Conservation (phyloP, 2,797 vertebrate species). For the Eulemur mongoz region DNA sequence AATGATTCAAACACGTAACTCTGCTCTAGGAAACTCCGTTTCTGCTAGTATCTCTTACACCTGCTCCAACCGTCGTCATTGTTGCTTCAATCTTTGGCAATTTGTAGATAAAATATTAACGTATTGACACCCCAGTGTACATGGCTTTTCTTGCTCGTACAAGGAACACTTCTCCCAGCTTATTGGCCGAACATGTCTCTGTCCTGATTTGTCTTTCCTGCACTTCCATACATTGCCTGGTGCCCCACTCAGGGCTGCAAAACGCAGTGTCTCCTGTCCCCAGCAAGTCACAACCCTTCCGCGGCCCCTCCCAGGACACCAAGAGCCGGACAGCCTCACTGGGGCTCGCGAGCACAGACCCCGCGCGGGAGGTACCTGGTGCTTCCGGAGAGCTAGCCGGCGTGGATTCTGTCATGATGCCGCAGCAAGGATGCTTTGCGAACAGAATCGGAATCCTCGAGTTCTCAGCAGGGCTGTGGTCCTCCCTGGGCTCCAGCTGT, state of each 20-base stretch:
- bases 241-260: rapidly evolving
- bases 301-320: not conserved
- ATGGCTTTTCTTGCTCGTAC: no score
- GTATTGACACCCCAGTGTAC: not conserved
- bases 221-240: not conserved
- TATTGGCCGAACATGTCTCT: not conserved
- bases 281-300: not conserved
- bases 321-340: rapidly evolving
- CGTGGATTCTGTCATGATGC: not conserved
- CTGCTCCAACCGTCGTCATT: not conserved
- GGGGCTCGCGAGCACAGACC: not conserved
- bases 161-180: not conserved
- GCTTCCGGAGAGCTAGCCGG: not conserved
- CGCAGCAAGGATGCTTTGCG: not conserved
- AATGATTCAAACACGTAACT: not conserved
- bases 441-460: not conserved
- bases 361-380: rapidly evolving
- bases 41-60: not conserved
- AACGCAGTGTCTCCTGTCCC: not conserved
- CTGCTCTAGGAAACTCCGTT: not conserved
- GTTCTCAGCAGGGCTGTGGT: not conserved
- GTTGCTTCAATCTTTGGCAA: not conserved
- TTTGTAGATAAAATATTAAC: not conserved
- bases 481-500: not conserved
- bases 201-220: not conserved